A percentile compares a stretch with the other conserved stretches of the same genome.
These are phyloP conservation scores for Macaria notata DNA, from an alignment of 2,888 invertebrate genomes.

Conservation along the genomic window DNA sequence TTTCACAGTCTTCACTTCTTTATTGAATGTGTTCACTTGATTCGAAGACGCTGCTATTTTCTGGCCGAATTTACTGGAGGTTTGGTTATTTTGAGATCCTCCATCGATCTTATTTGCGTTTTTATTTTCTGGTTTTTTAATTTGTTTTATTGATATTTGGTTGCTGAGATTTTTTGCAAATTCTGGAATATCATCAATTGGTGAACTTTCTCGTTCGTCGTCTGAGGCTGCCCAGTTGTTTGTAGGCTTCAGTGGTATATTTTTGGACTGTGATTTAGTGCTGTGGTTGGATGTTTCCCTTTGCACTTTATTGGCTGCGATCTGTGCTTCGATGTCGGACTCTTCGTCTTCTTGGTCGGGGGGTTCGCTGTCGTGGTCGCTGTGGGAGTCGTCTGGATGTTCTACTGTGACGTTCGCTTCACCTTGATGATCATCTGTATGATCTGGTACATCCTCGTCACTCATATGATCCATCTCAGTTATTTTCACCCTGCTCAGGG, in stretches of 20 bases:
- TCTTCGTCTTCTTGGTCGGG: slow-evolving; percentile 37
- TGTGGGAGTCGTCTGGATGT: slow-evolving; percentile 54
- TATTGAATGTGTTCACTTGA: slow-evolving; percentile 63
- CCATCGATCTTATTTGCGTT: slow-evolving; percentile 21
- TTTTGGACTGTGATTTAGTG: slow-evolving; percentile 36
- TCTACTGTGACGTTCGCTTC: slow-evolving; percentile 48
- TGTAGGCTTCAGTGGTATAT: slow-evolving; percentile 50
- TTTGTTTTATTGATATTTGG: slow-evolving; percentile 46
- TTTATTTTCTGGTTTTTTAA: slow-evolving; percentile 39
- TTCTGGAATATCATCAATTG: slow-evolving; percentile 29
- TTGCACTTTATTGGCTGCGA: slow-evolving; percentile 44
- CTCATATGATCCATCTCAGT: slow-evolving; percentile 54
- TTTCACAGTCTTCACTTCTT: slow-evolving; percentile 65
- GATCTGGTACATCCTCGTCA: slow-evolving; percentile 43
- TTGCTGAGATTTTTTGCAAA: slow-evolving; percentile 39
- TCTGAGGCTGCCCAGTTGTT: slow-evolving; percentile 5
- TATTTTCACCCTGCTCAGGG: slow-evolving; percentile 54
- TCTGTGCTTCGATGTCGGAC: slow-evolving; percentile 50
- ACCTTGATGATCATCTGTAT: slow-evolving; percentile 28
- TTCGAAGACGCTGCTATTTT: slow-evolving; percentile 49
- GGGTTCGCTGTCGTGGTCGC: slow-evolving; percentile 48
- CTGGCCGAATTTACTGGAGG: slow-evolving; percentile 38
- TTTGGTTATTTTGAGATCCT: slow-evolving; percentile 26
- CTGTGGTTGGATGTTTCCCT: slow-evolving; percentile 39
- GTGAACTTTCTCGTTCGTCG: slow-evolving; percentile 21